Conservation (phyloP, 2,113 vertebrate species). For the Manacus vitellinus region DNA sequence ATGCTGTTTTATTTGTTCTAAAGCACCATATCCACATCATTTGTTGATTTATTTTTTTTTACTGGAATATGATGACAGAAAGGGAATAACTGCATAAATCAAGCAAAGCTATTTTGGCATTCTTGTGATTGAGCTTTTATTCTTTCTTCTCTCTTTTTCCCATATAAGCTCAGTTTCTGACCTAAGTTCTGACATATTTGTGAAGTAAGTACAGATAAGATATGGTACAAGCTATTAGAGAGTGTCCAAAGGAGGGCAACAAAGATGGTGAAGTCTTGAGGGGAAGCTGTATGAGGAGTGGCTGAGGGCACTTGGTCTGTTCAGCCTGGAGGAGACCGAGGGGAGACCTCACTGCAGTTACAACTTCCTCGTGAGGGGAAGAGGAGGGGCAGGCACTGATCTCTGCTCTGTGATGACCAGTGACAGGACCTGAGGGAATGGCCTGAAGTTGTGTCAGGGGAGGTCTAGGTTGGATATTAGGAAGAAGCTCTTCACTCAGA, state of each 20-base stretch:
- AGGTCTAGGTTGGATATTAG: neutral
- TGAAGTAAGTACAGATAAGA: neutral
- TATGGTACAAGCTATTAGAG: neutral
- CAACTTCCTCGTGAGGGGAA: neutral
- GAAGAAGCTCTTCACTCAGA: neutral
- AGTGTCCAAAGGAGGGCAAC: neutral
- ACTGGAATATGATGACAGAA: neutral
- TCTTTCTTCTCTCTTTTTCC: neutral
- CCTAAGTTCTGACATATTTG: neutral
- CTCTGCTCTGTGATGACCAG: neutral
- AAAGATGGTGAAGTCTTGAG: neutral
- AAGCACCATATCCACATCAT: neutral
- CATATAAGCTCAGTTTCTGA: neutral
- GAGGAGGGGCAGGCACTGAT: neutral
- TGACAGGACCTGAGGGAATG: neutral
- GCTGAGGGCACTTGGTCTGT: neutral
- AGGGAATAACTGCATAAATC: constrained; percentile 24
- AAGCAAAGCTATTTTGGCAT: neutral
- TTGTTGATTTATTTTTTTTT: neutral
- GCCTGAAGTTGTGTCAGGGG: neutral
- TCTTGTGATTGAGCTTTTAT: neutral
- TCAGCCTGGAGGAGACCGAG: neutral
- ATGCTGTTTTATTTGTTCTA: neutral
- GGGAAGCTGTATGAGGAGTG: neutral
- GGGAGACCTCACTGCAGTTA: neutral